Base-by-base conservation (phyloP, 2,888 invertebrate genomes). In the Bimastos eiseni region DNA sequence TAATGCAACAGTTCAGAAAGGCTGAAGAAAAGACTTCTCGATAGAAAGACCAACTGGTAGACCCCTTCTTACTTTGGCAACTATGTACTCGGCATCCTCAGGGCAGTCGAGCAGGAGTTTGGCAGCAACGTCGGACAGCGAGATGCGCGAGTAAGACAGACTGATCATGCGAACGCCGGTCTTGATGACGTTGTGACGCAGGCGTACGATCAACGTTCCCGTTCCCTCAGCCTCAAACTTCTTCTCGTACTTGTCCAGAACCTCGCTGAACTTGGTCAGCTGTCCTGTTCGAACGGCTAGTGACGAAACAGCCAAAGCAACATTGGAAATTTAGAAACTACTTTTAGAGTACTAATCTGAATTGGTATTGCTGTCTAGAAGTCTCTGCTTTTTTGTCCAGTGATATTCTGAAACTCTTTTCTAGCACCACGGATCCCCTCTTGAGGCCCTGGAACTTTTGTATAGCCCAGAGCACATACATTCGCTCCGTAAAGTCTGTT, bases 21-120 rank as follows among this genome's bases (percentile, higher is more conserved):
- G 6, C 21, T 33, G 17, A 19, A 15, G 3, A 33, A n/a, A 33
- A 19, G 33, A 33, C 17, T 84, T 4, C 1, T 36, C 8, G 86
- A 86, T 11, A n/a, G n/a, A n/a, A n/a, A n/a, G n/a, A 70, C 70
- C n/a, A 6, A 30, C n/a, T 70, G 70, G 30, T n/a, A 70, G 30
- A 8, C 11, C 21, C 41, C 24, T 37, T 89, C 49, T 89, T 92
- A 96, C 96, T 96, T 99, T 99, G 0, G 99, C 98, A 0, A 99
- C 99, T 95, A 99, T 99, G 94, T 98, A 99, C 95, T 99, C 99
- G 0, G 99, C 99, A 96, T 99, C 99, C 94, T 98, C 98, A 2
- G 98, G 97, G 0, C 98, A 98, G 95, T 98, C 98, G 89, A 99
- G 96, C 83, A 98, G 97, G 92, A 99, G 96, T 94, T 99, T 99